Conservation (phyloP, 2,888 invertebrate genomes). For the Exephanes ischioxanthus region DNA sequence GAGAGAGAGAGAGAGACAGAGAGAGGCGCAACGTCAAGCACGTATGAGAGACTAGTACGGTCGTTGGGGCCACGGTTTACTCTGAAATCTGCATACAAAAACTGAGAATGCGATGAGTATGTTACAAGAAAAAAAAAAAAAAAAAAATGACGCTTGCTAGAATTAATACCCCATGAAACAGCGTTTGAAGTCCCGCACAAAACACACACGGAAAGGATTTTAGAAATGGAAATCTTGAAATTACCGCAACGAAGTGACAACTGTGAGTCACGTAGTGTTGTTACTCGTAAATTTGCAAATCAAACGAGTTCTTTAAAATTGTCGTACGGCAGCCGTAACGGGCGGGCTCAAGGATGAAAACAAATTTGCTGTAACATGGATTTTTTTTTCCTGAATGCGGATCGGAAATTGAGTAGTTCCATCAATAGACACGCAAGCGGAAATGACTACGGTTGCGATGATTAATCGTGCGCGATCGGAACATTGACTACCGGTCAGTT, state of each 20-base stretch:
- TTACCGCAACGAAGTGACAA: background rate
- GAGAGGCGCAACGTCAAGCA: slow-evolving; percentile 32
- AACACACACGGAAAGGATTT: background rate
- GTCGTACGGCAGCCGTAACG: background rate
- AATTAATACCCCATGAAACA: background rate
- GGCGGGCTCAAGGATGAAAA: slow-evolving; percentile 38
- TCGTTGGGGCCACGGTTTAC: slow-evolving; percentile 13
- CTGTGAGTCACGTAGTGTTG: background rate
- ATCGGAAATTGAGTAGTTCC: slow-evolving; percentile 46
- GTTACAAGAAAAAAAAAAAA: too few relatives aligned
- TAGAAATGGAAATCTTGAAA: background rate
- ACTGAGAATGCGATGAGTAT: slow-evolving; percentile 14
- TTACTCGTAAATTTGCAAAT: slow-evolving; percentile 11
- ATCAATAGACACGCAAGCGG: slow-evolving; percentile 46
- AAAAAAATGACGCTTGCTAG: background rate
- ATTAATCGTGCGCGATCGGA: background rate
- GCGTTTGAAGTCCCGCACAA: background rate
- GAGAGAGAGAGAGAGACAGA: background rate
- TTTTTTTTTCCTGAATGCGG: slow-evolving; percentile 16
- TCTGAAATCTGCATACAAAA: background rate
- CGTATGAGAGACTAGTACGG: slow-evolving; percentile 25
- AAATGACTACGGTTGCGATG: slow-evolving; percentile 12
- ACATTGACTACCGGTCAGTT: background rate
- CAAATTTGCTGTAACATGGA: slow-evolving; percentile 23
- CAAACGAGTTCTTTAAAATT: slow-evolving; percentile 11